Conservation (phyloP, 1,140 invertebrate genomes). For the Ostrea denselamellosa region DNA sequence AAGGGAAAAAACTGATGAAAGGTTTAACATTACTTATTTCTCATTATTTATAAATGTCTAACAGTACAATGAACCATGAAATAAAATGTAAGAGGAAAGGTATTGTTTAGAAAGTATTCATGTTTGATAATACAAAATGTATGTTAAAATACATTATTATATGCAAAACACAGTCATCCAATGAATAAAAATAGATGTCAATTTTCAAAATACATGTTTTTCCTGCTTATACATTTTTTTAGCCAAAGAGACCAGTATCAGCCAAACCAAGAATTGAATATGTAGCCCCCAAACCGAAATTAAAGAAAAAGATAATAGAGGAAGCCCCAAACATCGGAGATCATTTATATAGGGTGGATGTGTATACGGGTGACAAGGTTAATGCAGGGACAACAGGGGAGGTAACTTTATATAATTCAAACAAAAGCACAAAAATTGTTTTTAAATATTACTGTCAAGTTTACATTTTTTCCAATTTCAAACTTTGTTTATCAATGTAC, state of each 20-base stretch:
- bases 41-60: not conserved
- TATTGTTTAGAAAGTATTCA: not conserved
- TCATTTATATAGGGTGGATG: slow-evolving; percentile 68
- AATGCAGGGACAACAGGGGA: slow-evolving; percentile 69
- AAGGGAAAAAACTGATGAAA: too few species aligned
- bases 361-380: slow-evolving; percentile 64
- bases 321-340: slow-evolving; percentile 59
- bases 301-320: slow-evolving; percentile 62
- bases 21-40: not conserved
- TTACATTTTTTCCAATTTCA: too few species aligned
- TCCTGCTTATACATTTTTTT: not conserved
- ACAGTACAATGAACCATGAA: not conserved
- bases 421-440: too few species aligned
- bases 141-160: not conserved
- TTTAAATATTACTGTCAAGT: too few species aligned
- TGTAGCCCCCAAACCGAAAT: slow-evolving; percentile 67
- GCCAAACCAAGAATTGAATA: slow-evolving; percentile 66
- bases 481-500: too few species aligned
- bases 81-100: not conserved
- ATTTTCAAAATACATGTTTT: not conserved
- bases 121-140: not conserved
- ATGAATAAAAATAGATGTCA: not conserved
- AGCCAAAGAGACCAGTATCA: slow-evolving; percentile 54
- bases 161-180: not conserved
- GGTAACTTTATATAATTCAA: slow-evolving; percentile 55